These are phyloP conservation scores for Pterophyllum scalare DNA, from an alignment of 2,113 vertebrate species.

Conservation along the genomic window DNA sequence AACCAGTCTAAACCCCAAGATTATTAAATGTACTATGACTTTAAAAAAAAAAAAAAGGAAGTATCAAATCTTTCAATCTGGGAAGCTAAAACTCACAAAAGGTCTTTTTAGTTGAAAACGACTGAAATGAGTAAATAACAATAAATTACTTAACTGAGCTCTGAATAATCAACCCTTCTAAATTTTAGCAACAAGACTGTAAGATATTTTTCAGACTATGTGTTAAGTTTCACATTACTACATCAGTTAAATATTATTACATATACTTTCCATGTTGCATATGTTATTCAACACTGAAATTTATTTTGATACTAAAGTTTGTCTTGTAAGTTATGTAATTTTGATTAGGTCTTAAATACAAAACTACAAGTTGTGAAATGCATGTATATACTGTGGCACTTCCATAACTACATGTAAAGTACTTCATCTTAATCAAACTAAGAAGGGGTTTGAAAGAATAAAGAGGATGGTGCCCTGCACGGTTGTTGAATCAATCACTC, in stretches of 20 bases:
- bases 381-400: neutral
- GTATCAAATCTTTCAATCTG: neutral
- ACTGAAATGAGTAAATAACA: neutral
- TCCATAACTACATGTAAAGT: slow-evolving; percentile 28
- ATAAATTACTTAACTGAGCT: neutral
- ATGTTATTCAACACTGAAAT: neutral
- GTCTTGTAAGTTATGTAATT: too few relatives aligned
- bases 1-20: neutral
- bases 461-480: slow-evolving; percentile 75
- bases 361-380: neutral
- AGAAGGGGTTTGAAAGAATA: slow-evolving; percentile 66
- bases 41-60: neutral
- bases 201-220: too few relatives aligned
- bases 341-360: neutral
- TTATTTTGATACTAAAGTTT: too few relatives aligned
- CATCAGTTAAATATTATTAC: neutral
- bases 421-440: slow-evolving; percentile 65
- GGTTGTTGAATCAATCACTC: slow-evolving; percentile 65
- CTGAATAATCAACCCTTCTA: neutral
- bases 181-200: neutral
- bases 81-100: neutral
- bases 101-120: neutral
- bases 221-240: neutral
- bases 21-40: neutral
- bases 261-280: neutral